Evolutionary conservation across 2,113 vertebrate genomes (phyloP).

Genomic region (Phalacrocorax carbo): DNA sequence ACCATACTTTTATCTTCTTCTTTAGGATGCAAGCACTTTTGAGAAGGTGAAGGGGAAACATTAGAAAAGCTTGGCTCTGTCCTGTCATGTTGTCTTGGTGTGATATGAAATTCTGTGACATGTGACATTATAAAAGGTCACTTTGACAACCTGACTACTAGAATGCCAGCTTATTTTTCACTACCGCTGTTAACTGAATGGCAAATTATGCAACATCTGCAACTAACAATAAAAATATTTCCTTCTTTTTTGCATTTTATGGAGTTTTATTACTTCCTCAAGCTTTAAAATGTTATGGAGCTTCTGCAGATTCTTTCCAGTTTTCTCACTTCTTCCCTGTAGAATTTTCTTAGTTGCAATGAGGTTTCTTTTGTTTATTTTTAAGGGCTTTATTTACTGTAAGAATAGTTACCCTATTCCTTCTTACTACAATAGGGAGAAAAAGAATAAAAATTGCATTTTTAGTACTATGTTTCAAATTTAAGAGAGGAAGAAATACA

Average conservation of each 20-base stretch:
- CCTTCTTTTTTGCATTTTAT: neutral
- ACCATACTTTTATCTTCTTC: neutral
- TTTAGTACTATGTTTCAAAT: neutral
- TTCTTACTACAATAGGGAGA: neutral
- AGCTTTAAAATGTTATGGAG: neutral
- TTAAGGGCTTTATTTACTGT: neutral
- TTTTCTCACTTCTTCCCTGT: neutral
- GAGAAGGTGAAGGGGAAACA: slow-evolving; percentile 2
- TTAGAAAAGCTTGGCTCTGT: slow-evolving; percentile 54
- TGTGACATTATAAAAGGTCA: slow-evolving; percentile 84
- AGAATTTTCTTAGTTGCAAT: neutral
- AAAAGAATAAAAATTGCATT: neutral
- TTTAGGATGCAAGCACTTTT: slow-evolving; percentile 45
- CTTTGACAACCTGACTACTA: slow-evolving; percentile 63
- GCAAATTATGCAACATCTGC: neutral
- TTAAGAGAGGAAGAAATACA: neutral
- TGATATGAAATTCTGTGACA: slow-evolving; percentile 75
- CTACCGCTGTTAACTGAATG: slow-evolving; percentile 17
- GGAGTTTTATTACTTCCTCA: neutral
- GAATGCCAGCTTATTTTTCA: slow-evolving; percentile 22
- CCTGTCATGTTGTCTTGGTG: slow-evolving; percentile 70
- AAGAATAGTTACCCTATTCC: neutral
- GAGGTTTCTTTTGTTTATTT: neutral
- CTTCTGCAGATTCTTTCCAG: neutral
- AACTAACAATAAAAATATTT: slow-evolving; percentile 14